Percentiles rank a stretch among this genome's conserved stretches.
Conservation (phyloP, 2,888 invertebrate genomes). For the Dicyrtoma fusca region DNA sequence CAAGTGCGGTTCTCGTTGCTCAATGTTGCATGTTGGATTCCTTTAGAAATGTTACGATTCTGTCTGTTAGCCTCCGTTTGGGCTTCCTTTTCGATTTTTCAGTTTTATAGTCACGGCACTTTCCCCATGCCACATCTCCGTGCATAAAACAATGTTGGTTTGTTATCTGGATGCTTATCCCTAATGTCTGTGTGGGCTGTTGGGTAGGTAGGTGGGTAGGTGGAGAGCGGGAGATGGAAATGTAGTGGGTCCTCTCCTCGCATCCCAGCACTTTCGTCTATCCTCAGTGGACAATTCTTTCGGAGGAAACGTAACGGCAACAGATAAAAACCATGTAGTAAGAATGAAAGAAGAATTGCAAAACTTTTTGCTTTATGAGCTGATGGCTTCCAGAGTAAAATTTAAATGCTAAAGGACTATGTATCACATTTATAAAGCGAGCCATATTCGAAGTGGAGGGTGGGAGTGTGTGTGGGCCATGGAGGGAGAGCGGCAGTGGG, state of each 20-base stretch:
- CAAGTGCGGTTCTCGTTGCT: constrained; percentile 1
- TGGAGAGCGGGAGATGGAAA: too few species aligned
- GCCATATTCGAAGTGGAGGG: background rate
- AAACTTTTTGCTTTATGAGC: background rate
- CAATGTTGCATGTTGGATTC: constrained; percentile 28
- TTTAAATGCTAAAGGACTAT: background rate
- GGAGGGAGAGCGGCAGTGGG: too few species aligned
- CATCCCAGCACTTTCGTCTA: too few species aligned
- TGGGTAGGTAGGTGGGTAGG: too few species aligned
- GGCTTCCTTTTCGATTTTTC: too few species aligned
- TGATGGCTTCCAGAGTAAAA: background rate
- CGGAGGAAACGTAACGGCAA: too few species aligned
- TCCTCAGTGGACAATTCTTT: too few species aligned
- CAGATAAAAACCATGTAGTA: too few species aligned
- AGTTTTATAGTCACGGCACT: too few species aligned
- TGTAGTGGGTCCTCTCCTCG: too few species aligned
- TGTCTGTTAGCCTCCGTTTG: too few species aligned
- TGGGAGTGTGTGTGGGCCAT: background rate
- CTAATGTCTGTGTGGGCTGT: background rate
- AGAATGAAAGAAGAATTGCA: background rate
- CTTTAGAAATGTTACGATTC: constrained; percentile 17
- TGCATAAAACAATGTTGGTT: background rate
- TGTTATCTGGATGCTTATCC: background rate
- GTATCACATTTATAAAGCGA: background rate
- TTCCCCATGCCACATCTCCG: background rate